These are phyloP conservation scores for Sclerurus mexicanus DNA, from an alignment of 2,113 vertebrate genomes.

Conservation along the genomic window DNA sequence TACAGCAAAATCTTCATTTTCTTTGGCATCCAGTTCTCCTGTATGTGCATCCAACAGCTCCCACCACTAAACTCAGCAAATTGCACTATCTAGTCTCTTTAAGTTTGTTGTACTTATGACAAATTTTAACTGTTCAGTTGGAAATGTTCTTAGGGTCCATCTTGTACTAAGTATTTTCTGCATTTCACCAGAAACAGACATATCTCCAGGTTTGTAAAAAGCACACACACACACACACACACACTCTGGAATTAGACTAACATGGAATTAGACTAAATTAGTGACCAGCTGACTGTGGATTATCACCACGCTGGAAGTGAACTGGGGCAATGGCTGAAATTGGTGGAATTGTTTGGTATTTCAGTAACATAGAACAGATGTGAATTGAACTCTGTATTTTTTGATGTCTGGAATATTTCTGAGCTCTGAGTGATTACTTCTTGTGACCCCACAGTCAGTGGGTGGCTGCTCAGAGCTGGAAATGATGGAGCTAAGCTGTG, in stretches of 20 bases:
- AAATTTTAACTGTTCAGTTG: neutral
- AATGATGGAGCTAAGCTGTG: neutral
- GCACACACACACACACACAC: too few species aligned
- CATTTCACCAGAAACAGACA: neutral
- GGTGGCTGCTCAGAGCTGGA: neutral
- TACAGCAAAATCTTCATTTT: neutral
- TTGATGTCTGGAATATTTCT: neutral
- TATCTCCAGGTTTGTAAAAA: neutral
- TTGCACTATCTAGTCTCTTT: neutral
- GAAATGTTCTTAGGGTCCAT: neutral
- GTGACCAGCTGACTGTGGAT: neutral
- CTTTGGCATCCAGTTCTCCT: neutral
- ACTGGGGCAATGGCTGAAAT: neutral
- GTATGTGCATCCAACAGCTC: fast-evolving
- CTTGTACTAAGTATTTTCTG: neutral
- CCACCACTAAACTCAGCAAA: neutral
- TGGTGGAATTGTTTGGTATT: fast-evolving
- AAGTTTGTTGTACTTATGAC: neutral
- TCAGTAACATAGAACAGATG: neutral
- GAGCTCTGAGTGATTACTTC: neutral
- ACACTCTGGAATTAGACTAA: neutral
- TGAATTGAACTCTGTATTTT: fast-evolving
- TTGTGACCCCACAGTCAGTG: fast-evolving
- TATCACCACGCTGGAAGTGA: fast-evolving
- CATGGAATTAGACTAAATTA: neutral